Conservation (phyloP, 2,888 invertebrate species). For the Mesorhabditis belari region DNA sequence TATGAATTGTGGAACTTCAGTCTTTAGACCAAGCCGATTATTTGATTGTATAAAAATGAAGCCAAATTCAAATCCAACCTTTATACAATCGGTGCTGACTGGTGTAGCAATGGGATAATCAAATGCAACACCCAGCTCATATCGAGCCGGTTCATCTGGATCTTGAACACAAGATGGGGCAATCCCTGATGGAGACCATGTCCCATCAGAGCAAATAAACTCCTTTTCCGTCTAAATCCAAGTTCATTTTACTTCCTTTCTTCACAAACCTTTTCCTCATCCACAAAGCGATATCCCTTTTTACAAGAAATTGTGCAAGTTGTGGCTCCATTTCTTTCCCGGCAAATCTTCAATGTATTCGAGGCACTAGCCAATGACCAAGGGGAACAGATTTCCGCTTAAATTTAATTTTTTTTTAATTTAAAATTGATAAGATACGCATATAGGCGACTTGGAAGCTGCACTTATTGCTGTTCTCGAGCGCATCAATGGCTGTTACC, state of each 20-base stretch:
- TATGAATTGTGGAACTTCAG: too few relatives aligned
- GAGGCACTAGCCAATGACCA: conserved; percentile 85
- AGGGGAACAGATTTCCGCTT: conserved; percentile 68
- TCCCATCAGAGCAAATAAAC: conserved; percentile 56
- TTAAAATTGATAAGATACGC: conserved; percentile 17
- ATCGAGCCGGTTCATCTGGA: conserved; percentile 52
- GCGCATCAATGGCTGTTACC: conserved; percentile 45
- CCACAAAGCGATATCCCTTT: conserved; percentile 45
- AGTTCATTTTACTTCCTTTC: background rate
- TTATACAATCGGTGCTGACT: conserved; percentile 43
- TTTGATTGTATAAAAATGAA: too few relatives aligned
- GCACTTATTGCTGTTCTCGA: conserved; percentile 50
- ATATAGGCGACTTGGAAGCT: conserved; percentile 51
- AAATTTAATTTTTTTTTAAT: conserved; percentile 9
- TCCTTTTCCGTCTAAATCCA: conserved; percentile 11
- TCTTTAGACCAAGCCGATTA: too few relatives aligned
- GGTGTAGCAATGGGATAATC: conserved; percentile 39
- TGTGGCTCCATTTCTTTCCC: conserved; percentile 65
- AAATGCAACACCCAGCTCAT: conserved; percentile 46
- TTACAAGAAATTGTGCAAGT: conserved; percentile 55
- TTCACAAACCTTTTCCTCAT: conserved; percentile 15
- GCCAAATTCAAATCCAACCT: too few relatives aligned
- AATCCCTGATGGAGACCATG: conserved; percentile 79
- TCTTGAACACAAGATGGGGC: conserved; percentile 91
- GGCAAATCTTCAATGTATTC: conserved; percentile 63